Evolutionary conservation across 2,888 invertebrate species (phyloP).

Genomic region (Morpho deidamia): DNA sequence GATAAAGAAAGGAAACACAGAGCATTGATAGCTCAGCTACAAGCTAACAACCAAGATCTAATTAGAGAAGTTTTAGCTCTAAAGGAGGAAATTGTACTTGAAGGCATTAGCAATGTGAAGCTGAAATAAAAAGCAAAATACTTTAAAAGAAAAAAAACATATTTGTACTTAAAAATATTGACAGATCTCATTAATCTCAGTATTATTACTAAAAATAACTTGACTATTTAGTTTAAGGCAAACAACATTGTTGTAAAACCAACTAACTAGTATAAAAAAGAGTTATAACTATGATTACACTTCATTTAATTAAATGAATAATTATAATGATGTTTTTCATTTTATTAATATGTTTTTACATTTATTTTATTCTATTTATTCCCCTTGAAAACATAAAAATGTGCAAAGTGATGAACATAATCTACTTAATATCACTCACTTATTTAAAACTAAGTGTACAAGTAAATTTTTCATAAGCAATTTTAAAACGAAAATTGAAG

Average conservation of each 20-base stretch:
- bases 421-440: too few relatives aligned
- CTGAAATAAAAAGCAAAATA: slow-evolving; percentile 9
- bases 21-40: slow-evolving; percentile 47
- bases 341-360: too few relatives aligned
- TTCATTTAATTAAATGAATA: too few relatives aligned
- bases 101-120: slow-evolving; percentile 31
- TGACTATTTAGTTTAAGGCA: not conserved
- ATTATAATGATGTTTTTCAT: too few relatives aligned
- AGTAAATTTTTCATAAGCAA: too few relatives aligned
- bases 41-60: slow-evolving; percentile 48
- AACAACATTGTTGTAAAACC: not conserved
- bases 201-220: not conserved
- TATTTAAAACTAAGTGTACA: too few relatives aligned
- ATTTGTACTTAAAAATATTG: not conserved
- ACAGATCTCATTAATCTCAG: slow-evolving; percentile 9
- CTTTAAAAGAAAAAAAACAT: not conserved
- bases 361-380: too few relatives aligned
- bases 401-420: too few relatives aligned
- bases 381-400: too few relatives aligned
- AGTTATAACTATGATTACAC: too few relatives aligned
- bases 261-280: not conserved
- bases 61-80: slow-evolving; percentile 45
- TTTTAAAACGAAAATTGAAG: too few relatives aligned
- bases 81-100: slow-evolving; percentile 50
- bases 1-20: slow-evolving; percentile 48